A percentile compares a stretch with the other conserved stretches of the same genome.
phyloP scores from a whole-genome alignment of 2,113 vertebrate species.

The Glareola pratincola region DNA sequence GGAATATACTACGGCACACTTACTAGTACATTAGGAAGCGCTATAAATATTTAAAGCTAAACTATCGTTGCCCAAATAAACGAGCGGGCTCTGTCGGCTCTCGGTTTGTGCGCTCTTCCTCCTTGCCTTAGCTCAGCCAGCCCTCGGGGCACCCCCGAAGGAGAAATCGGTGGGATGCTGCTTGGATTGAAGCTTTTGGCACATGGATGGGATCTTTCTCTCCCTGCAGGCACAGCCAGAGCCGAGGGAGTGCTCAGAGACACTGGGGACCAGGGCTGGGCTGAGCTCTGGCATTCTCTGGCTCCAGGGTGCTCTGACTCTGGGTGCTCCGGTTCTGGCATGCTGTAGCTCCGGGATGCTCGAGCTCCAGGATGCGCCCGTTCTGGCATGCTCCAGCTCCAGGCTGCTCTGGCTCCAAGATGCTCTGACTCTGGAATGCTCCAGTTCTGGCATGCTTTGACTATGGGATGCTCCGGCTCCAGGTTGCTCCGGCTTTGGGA shows the following conservation, averaged over 20 bases:
- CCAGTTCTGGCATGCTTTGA: no score
- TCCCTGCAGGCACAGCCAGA: not conserved
- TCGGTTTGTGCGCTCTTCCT: not conserved
- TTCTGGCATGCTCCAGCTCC: no score
- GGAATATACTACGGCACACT: not conserved
- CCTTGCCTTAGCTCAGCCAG: not conserved
- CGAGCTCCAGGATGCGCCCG: no score
- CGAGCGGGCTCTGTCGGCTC: not conserved
- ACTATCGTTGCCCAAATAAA: not conserved
- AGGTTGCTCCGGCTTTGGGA: no score
- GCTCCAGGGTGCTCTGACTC: not conserved
- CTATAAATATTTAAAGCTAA: constrained; percentile 34
- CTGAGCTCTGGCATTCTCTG: not conserved
- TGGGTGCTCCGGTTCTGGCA: not conserved
- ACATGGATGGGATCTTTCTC: no score
- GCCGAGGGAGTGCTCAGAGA: not conserved
- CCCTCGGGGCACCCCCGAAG: not conserved
- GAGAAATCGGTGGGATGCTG: not conserved
- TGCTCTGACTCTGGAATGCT: no score
- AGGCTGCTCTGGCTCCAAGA: no score
- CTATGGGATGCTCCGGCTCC: no score
- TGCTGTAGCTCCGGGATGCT: not conserved
- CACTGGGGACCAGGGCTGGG: not conserved
- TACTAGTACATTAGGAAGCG: not conserved
- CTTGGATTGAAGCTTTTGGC: not conserved